These are phyloP conservation scores for Plumapathes pennacea DNA, from an alignment of 92 coral and sea anemone genomes.

Conservation along the genomic window DNA sequence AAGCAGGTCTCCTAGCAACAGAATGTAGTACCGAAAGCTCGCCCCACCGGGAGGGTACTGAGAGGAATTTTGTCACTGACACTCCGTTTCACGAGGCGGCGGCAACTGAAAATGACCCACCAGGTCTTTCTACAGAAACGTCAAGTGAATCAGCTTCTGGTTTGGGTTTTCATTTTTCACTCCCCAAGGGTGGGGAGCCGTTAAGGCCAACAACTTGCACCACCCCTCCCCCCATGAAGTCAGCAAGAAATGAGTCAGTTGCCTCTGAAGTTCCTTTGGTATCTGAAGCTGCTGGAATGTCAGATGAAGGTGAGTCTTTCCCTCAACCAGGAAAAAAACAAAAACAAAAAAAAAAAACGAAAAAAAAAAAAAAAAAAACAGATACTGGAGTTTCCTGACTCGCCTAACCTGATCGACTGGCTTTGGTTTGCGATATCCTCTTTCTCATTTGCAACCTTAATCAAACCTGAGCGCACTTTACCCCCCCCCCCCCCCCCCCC, in stretches of 20 bases:
- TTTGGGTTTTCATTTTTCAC: slow-evolving; percentile 76
- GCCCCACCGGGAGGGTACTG: too few relatives aligned
- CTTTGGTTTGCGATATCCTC: neutral
- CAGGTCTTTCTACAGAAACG: slow-evolving; percentile 58
- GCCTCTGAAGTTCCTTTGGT: slow-evolving; percentile 48
- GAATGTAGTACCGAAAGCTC: too few relatives aligned
- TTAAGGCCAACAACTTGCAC: slow-evolving; percentile 63
- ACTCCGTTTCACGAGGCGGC: too few relatives aligned
- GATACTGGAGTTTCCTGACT: neutral
- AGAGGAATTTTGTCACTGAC: too few relatives aligned
- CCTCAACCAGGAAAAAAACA: too few relatives aligned
- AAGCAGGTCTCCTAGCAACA: too few relatives aligned
- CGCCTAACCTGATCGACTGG: neutral
- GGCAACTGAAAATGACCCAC: too few relatives aligned
- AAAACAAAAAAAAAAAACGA: too few relatives aligned
- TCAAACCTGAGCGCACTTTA: too few relatives aligned
- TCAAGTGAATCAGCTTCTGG: slow-evolving; percentile 71
- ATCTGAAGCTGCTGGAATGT: slow-evolving; percentile 69
- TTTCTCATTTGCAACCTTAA: neutral
- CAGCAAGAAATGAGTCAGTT: slow-evolving; percentile 24
- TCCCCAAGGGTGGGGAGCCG: slow-evolving; percentile 64
- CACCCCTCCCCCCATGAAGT: slow-evolving; percentile 71
- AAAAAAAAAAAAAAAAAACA: too few relatives aligned
- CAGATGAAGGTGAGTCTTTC: slow-evolving; percentile 60
- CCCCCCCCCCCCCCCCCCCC: too few relatives aligned